These are phyloP conservation scores for Erannis defoliaria DNA, from an alignment of 2,888 invertebrate species.

Conservation along the genomic window DNA sequence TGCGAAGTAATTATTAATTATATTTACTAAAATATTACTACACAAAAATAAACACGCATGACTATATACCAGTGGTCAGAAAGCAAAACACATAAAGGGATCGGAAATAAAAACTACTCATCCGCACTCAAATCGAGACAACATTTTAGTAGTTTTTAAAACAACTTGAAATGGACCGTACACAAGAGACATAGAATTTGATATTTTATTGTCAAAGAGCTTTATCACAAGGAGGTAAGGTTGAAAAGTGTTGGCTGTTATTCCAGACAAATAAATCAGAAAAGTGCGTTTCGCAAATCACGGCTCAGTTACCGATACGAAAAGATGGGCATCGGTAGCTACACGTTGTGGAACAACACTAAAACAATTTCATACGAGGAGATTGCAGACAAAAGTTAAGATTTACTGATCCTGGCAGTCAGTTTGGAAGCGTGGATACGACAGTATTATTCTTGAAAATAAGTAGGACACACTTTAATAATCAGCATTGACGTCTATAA, in stretches of 20 bases:
- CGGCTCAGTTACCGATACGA: constrained; percentile 56
- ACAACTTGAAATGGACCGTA: constrained; percentile 35
- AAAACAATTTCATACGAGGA: constrained; percentile 75
- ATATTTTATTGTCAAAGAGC: constrained; percentile 6
- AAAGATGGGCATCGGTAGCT: constrained; percentile 69
- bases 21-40: no score
- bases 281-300: constrained; percentile 73
- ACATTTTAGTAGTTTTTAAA: constrained; percentile 40
- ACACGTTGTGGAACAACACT: constrained; percentile 63
- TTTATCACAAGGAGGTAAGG: constrained; percentile 26
- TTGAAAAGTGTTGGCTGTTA: constrained; percentile 16
- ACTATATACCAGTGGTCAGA: no score
- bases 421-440: constrained; percentile 25
- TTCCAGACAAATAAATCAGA: constrained; percentile 77
- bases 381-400: constrained; percentile 76
- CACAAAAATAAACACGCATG: no score
- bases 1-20: no score
- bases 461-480: neutral
- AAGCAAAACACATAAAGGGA: constrained; percentile 39
- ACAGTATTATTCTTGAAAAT: neutral
- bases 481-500: neutral
- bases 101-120: constrained; percentile 44
- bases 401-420: constrained; percentile 70
- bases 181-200: constrained; percentile 8
- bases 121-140: constrained; percentile 40